A percentile compares a stretch with the other conserved stretches of the same genome.
Conservation (phyloP, 37 sponge, comb jelly and placozoan genomes). For the Chondrilla cf. caribensis region DNA sequence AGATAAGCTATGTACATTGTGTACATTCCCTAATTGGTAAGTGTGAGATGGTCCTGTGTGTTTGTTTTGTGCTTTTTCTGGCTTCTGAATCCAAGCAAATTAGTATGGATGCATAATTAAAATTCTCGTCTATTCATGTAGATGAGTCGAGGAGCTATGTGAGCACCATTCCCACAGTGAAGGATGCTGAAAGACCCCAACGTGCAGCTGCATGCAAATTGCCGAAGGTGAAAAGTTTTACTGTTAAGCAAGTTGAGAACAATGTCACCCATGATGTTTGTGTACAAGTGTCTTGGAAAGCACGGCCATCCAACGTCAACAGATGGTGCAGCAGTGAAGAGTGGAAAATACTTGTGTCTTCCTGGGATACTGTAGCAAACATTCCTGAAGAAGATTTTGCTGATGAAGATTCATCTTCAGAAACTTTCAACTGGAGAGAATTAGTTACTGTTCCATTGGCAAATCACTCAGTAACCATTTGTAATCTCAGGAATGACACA, state of each 20-base stretch:
- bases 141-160: too few relatives aligned
- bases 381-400: conserved; percentile 8
- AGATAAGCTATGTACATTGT: too few relatives aligned
- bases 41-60: too few relatives aligned
- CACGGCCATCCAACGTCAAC: background rate
- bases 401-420: background rate
- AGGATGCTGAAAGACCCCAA: too few relatives aligned
- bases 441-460: background rate
- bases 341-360: background rate
- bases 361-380: background rate
- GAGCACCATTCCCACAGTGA: too few relatives aligned
- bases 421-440: background rate
- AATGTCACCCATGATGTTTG: background rate
- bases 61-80: too few relatives aligned
- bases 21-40: too few relatives aligned
- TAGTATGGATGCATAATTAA: too few relatives aligned
- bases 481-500: background rate
- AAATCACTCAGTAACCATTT: background rate
- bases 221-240: background rate
- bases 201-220: background rate
- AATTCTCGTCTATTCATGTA: too few relatives aligned
- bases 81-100: too few relatives aligned
- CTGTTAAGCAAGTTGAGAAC: background rate
- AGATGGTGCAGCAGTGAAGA: background rate
- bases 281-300: background rate